Base-by-base conservation (phyloP, 2,797 vertebrate species). In the Scleropages formosus region DNA sequence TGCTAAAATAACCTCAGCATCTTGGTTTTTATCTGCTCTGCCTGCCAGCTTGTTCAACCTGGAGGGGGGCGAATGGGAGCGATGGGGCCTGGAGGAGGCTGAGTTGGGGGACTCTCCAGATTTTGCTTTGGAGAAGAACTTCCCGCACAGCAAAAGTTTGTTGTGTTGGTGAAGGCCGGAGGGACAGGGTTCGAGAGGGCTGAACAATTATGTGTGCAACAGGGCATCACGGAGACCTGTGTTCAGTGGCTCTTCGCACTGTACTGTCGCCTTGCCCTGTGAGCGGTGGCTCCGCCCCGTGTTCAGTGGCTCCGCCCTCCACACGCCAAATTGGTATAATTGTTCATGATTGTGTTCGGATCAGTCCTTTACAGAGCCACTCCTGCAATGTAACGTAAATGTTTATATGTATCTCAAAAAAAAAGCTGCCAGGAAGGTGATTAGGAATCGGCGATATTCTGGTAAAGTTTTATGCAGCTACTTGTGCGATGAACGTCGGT, bases 21-120 rank as follows among this genome's bases (percentile, higher is more conserved):
- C n/a, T 49, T 18, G 47, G 59, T 20, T 63, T 56, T 73, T 63
- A 61, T n/a, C n/a, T n/a, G n/a, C n/a, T 39, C 59, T 62, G 31
- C 58, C 18, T 72, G 58, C 59, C 39, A 47, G 18, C 56, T 31
- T 49, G 46, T 10, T 70, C 12, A 27, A 26, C 68, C 22, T 26
- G 68, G 22, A 56, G 53, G 68, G 49, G 24, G 15, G 20, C 3
- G 59, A 61, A 31, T n/a, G 62, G 12, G 10, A 26, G 62, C n/a
- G 62, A 24, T 9, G 24, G 27, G 18, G 16, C 2, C 18, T 2
- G 12, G 22, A 18, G 13, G 61, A 22, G 22, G 20, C 3, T 12
- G 20, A 64, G n/a, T 18, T 24, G 66, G 10, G n/a, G 46, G 20
- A 18, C 1, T 20, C 59, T 24, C 46, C 65, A 68, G 65, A 10